Percentiles rank a stretch among this genome's conserved stretches.
phyloP scores from a whole-genome alignment of 2,113 vertebrate genomes.

The Leptobrachium ailaonicum region DNA sequence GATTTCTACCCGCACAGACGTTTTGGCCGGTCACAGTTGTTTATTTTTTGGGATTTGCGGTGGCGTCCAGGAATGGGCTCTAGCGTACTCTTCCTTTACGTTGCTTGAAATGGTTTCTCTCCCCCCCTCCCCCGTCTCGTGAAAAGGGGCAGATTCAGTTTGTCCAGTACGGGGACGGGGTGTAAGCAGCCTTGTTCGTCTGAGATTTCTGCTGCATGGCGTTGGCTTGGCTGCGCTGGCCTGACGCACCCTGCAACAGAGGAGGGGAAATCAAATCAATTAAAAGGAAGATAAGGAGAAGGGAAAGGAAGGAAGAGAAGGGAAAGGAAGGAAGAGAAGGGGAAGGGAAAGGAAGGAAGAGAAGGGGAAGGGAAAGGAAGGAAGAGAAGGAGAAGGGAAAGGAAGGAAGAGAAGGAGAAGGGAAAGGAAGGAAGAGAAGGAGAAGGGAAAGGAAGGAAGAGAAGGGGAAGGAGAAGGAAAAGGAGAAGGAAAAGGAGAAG shows the following conservation, averaged over 20 bases:
- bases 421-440: no score
- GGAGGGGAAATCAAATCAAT: no score
- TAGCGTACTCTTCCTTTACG: slow-evolving; percentile 29
- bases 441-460: no score
- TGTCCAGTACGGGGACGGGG: slow-evolving; percentile 79
- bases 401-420: no score
- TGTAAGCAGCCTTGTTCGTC: slow-evolving; percentile 73
- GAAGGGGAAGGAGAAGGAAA: no score
- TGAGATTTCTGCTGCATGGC: slow-evolving; percentile 79
- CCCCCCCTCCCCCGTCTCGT: not conserved
- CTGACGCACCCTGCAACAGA: slow-evolving; percentile 66
- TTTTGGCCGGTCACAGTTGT: slow-evolving; percentile 61
- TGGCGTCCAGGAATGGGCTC: slow-evolving; percentile 55
- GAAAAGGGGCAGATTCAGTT: slow-evolving; percentile 58
- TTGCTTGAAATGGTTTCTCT: not conserved
- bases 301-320: no score
- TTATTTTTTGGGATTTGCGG: slow-evolving; percentile 52
- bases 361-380: no score
- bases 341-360: no score
- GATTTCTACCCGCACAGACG: slow-evolving; percentile 53
- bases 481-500: no score
- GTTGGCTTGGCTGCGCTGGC: slow-evolving; percentile 73
- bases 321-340: no score
- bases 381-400: no score
- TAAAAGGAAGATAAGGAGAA: no score